Evolutionary conservation across 2,797 vertebrate genomes (phyloP).

Genomic region (Eidolon dupreanum): DNA sequence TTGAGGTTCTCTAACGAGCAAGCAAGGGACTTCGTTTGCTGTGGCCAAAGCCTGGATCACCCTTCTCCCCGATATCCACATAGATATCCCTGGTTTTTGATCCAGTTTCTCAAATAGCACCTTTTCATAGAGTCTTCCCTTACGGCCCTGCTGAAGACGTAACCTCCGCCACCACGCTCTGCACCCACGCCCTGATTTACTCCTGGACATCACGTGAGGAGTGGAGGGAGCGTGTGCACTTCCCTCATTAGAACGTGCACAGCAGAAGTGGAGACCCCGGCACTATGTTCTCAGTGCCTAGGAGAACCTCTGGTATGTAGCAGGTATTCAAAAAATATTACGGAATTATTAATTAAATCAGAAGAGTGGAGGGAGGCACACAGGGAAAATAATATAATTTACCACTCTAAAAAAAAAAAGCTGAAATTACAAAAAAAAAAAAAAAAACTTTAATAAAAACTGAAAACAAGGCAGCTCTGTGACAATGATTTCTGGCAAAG

Average conservation of each 20-base stretch:
- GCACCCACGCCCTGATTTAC: neutral
- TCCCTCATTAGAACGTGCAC: neutral
- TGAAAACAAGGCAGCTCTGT: neutral
- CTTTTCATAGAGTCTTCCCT: neutral
- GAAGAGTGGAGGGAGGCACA: fast-evolving
- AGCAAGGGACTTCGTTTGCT: neutral
- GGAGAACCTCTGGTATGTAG: neutral
- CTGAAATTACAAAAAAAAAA: neutral
- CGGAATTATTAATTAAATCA: neutral
- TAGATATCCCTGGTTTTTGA: neutral
- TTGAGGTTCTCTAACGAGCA: neutral
- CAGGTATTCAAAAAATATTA: neutral
- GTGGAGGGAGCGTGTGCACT: fast-evolving
- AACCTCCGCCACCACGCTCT: fast-evolving
- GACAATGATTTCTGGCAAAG: neutral
- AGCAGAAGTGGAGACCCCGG: neutral
- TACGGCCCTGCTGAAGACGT: neutral
- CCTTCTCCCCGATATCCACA: neutral
- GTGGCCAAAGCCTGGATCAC: neutral
- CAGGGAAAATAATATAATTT: neutral
- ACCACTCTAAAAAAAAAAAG: neutral
- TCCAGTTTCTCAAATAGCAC: neutral
- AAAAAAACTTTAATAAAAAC: neutral
- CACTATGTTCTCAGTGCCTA: neutral
- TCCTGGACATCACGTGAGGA: fast-evolving